phyloP scores from a whole-genome alignment of 2,113 vertebrate species.

The Tursiops truncatus region DNA sequence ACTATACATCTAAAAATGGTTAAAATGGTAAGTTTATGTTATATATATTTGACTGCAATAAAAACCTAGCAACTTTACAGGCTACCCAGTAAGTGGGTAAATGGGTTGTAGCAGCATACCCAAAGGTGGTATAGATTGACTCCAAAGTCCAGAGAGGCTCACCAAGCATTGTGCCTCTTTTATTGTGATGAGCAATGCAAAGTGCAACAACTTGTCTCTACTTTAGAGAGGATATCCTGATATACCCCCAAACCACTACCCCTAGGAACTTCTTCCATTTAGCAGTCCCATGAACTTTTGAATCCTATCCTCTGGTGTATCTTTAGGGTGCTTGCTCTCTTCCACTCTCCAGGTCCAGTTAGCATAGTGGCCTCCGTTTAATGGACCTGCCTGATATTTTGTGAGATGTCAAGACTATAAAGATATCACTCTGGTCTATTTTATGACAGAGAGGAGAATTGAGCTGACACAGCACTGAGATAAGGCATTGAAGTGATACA shows the following conservation, averaged over 20 bases:
- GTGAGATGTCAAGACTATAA: background rate
- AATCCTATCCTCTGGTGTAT: background rate
- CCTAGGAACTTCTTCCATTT: background rate
- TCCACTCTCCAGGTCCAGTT: background rate
- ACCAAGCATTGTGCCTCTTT: background rate
- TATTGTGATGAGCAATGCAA: background rate
- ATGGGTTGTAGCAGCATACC: background rate
- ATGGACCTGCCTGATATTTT: background rate
- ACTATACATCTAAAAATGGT: background rate
- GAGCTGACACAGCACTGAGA: background rate
- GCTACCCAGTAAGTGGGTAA: background rate
- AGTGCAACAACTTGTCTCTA: background rate
- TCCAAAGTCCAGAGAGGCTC: background rate
- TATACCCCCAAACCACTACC: background rate
- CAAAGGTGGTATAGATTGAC: background rate
- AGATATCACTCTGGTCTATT: background rate
- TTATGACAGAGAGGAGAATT: background rate
- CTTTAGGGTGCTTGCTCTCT: background rate
- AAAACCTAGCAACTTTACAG: background rate
- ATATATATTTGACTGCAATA: background rate
- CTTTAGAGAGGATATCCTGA: background rate
- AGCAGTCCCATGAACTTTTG: background rate
- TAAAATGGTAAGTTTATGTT: background rate
- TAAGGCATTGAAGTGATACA: background rate
- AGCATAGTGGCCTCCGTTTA: background rate